Evolutionary conservation across 2,888 invertebrate genomes (phyloP), one percentile per base, ranked within the genome.

Genomic region (Patella pellucida): DNA sequence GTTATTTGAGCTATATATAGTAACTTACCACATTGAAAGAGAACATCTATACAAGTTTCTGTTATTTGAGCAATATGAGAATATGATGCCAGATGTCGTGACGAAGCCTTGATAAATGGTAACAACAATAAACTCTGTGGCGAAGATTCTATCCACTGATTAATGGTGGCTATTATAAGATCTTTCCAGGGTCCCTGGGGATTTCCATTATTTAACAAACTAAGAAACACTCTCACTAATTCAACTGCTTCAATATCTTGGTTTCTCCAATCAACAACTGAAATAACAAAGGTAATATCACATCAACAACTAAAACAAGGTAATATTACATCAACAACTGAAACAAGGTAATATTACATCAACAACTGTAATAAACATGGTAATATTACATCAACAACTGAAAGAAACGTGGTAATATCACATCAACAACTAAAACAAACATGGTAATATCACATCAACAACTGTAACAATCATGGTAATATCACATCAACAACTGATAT

Each of bases 151-250:
- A 90, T 75, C 90, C 90, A 90, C 69, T 87, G 83, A 50, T 84
- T 77, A 68, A 89, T 78, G 31, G 86, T 84, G 54, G 79, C 79
- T 78, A 86, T 82, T 76, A 89, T 79, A 62, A 84, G 79, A 7
- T 77, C 69, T 67, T 80, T 75, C 67, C 83, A 82, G 54, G 80
- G 72, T 72, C 85, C 84, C 52, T 86, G 85, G 19, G 89, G 88
- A 81, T 89, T 89, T 79, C 88, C 86, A 83, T 87, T 88, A 81
- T 89, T 90, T 14, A 90, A 85, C 23, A 90, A 83, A 54, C 84
- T 80, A 62, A 89, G 83, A 19, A 89, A 79, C 72, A 88, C 88
- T 27, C 84, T 87, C 78, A 87, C 83, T 81, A 90, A 80, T 41
- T 85, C 84, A 50, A 87, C 75, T 23, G 87, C 86, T 72, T 90